These are phyloP conservation scores for Aspidiotus destructor DNA, from an alignment of 2,888 invertebrate genomes.

Conservation along the genomic window DNA sequence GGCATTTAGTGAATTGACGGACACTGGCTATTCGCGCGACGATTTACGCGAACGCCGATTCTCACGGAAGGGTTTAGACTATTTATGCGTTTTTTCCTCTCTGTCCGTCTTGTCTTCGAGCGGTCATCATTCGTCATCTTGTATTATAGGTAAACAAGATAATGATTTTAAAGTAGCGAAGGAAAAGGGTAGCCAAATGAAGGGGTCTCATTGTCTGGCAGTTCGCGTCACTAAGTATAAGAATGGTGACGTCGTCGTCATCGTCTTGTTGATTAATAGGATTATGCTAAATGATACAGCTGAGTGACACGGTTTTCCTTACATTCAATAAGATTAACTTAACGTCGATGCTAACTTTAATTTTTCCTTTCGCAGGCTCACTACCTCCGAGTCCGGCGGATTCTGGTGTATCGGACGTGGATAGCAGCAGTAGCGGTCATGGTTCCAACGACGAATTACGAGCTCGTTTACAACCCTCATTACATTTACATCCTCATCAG, in stretches of 20 bases:
- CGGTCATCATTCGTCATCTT: not conserved
- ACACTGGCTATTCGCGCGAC: constrained; percentile 17
- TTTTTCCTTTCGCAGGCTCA: constrained; percentile 57
- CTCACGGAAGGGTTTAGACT: constrained; percentile 29
- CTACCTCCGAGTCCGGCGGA: constrained; percentile 95
- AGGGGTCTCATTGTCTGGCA: no score
- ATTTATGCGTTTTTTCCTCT: constrained; percentile 2
- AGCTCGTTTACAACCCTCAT: constrained; percentile 65
- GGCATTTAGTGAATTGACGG: constrained; percentile 25
- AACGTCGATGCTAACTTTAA: not conserved
- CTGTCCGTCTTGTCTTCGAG: not conserved
- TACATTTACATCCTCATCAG: constrained; percentile 25
- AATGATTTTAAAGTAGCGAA: no score
- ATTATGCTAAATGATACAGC: constrained; percentile 22
- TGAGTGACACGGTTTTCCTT: constrained; percentile 3
- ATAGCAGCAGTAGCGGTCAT: constrained; percentile 63
- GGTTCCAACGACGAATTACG: constrained; percentile 73
- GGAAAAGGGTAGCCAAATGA: no score
- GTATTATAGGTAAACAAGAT: no score
- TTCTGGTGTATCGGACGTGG: constrained; percentile 93
- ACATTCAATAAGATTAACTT: not conserved
- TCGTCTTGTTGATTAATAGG: constrained; percentile 31
- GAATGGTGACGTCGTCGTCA: constrained; percentile 11
- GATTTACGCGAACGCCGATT: constrained; percentile 19
- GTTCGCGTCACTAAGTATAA: no score